Percentiles rank a stretch among this genome's conserved stretches.
Conservation (phyloP, 2,113 vertebrate species). For the Sinocyclocheilus rhinocerous region DNA sequence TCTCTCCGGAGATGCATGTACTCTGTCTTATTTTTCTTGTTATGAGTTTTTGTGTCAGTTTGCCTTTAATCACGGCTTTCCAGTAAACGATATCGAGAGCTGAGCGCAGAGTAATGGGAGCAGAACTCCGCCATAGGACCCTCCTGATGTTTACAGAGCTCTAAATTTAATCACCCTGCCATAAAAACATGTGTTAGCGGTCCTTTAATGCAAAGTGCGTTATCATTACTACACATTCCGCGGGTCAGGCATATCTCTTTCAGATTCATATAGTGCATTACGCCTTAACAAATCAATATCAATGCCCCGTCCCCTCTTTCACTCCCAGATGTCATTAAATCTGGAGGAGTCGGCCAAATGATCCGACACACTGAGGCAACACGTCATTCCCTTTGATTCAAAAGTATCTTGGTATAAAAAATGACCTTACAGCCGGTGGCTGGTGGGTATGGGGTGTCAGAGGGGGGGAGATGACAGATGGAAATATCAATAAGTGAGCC, state of each 20-base stretch:
- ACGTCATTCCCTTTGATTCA: constrained; percentile 48
- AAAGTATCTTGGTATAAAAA: constrained; percentile 51
- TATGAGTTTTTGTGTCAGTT: constrained; percentile 32
- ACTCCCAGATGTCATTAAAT: constrained; percentile 42
- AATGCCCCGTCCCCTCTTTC: not conserved
- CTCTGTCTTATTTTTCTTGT: constrained; percentile 14
- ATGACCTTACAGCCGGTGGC: constrained; percentile 50
- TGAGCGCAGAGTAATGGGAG: not conserved
- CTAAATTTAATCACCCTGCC: constrained; percentile 43
- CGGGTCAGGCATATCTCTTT: constrained; percentile 39
- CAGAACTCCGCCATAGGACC: constrained; percentile 17
- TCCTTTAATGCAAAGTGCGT: constrained; percentile 48
- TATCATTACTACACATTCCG: constrained; percentile 47
- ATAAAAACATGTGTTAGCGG: constrained; percentile 49
- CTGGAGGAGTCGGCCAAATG: constrained; percentile 37
- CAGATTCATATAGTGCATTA: constrained; percentile 54
- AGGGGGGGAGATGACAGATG: constrained; percentile 47
- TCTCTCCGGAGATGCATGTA: not conserved
- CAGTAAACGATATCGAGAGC: constrained; percentile 7
- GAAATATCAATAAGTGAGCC: constrained; percentile 56
- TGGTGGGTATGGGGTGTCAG: constrained; percentile 46
- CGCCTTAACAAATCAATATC: constrained; percentile 56
- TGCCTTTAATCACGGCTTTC: constrained; percentile 36
- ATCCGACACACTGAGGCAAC: constrained; percentile 35
- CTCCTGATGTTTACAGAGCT: constrained; percentile 35